Evolutionary conservation across 2,888 invertebrate species (phyloP), one percentile per base, ranked within the genome.

Genomic region (Patella depressa): DNA sequence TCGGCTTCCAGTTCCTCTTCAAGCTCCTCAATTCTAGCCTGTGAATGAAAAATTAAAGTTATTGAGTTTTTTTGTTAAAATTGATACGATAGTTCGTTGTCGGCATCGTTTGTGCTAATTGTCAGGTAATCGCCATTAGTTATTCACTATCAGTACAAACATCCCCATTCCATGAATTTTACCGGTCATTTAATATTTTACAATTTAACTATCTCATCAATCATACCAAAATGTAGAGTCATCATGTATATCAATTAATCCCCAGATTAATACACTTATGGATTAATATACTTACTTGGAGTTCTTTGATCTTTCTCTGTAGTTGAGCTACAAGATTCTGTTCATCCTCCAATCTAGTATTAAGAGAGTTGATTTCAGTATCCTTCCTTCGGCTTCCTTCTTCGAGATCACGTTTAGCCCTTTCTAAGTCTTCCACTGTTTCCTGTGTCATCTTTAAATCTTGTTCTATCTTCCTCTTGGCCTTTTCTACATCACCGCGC

Each of bases 1-100:
- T 99, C 99, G 88, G 98, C 97, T 93, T 99, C 99, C 88, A 99
- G 96, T 93, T 99, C 99, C 92, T 99, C 99, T 93, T 99, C 98
- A 91, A 99, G 94, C 93, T 99, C 99, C 92, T 98, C 98, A 92
- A 99, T 98, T 92, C 98, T 83, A 95, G 91, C 96, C 91, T 89
- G 81, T 73, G 74, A 17, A 54, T 71, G 71, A 45, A 76, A 65
- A 24, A 11, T 12, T 3, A 65, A 15, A 24, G 12, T 9, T 5
- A 24, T 11, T 1, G 45, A 45, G 9, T 45, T 45, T 45, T 7
- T 45, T 45, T n/a, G n/a, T 24, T 24, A 24, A 45, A 45, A 45
- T 45, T 45, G 45, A 45, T 45, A 45, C 9, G 34, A 45, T 45
- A 45, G 45, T 45, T 45, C 9, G 45, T 45, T 45, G 45, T 45